Percentiles rank a stretch among this genome's conserved stretches.
These are phyloP conservation scores for Heterotis niloticus DNA, from an alignment of 2,113 vertebrate species.

Conservation along the genomic window DNA sequence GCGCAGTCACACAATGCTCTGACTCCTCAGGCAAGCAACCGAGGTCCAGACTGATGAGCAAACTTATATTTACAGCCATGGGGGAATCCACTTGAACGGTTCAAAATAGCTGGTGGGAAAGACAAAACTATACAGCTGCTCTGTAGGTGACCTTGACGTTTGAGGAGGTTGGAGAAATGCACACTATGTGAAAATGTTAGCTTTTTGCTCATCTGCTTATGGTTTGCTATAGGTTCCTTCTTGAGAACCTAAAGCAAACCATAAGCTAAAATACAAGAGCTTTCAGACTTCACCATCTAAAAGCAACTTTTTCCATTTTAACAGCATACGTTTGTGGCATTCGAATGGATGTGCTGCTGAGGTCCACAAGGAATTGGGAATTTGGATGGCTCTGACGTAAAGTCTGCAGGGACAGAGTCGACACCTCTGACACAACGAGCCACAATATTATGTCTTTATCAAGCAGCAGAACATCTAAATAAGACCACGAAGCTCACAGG, in stretches of 20 bases:
- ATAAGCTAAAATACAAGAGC: no score
- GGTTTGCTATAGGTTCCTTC: no score
- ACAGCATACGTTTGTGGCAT: not conserved
- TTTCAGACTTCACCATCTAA: no score
- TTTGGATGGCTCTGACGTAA: not conserved
- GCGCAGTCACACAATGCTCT: slow-evolving; percentile 52
- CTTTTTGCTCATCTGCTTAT: not conserved
- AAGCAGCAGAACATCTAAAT: slow-evolving; percentile 37
- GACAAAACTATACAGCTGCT: slow-evolving; percentile 38
- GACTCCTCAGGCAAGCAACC: slow-evolving; percentile 53
- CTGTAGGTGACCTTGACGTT: slow-evolving; percentile 35
- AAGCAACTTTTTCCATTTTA: no score
- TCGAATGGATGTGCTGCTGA: not conserved
- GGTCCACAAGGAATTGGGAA: not conserved
- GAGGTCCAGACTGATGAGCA: slow-evolving; percentile 50
- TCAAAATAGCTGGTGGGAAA: slow-evolving; percentile 56
- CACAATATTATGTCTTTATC: slow-evolving; percentile 24
- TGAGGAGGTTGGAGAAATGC: slow-evolving; percentile 27
- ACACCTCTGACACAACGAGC: not conserved
- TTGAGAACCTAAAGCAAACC: no score
- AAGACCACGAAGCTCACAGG: not conserved
- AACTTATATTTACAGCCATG: slow-evolving; percentile 54
- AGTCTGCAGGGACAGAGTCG: not conserved
- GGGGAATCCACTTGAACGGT: slow-evolving; percentile 50
- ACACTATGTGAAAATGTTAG: slow-evolving; percentile 11